Conservation (phyloP, 2,888 invertebrate genomes). For the Lysandra bellargus region DNA sequence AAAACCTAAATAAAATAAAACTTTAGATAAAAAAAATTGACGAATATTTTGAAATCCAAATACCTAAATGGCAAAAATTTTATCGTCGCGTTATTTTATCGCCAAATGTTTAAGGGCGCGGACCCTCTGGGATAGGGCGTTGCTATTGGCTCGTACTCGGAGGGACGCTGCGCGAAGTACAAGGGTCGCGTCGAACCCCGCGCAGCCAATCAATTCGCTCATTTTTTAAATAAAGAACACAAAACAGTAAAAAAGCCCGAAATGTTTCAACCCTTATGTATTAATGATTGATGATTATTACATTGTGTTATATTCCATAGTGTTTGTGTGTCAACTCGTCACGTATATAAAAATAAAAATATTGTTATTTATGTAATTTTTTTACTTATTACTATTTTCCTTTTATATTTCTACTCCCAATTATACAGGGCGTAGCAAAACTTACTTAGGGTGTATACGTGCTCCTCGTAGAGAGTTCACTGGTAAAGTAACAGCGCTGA, state of each 20-base stretch:
- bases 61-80: conserved; percentile 32
- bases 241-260: conserved; percentile 68
- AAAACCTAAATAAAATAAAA: neutral
- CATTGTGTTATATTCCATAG: neutral
- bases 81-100: conserved; percentile 37
- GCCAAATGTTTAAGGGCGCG: conserved; percentile 60
- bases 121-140: conserved; percentile 56
- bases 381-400: no score
- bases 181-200: conserved; percentile 51
- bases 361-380: no score
- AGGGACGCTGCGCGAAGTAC: conserved; percentile 52
- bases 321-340: neutral
- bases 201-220: conserved; percentile 78
- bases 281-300: conserved; percentile 37
- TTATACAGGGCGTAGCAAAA: no score
- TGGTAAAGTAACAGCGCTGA: no score
- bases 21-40: neutral
- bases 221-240: conserved; percentile 77
- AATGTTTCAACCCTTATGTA: conserved; percentile 65
- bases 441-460: no score
- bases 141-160: conserved; percentile 58
- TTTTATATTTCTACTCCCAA: no score
- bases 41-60: neutral
- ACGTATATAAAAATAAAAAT: no score
- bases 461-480: no score